These are phyloP conservation scores for Phaonia tiefii DNA, from an alignment of 2,888 invertebrate genomes.

Conservation along the genomic window DNA sequence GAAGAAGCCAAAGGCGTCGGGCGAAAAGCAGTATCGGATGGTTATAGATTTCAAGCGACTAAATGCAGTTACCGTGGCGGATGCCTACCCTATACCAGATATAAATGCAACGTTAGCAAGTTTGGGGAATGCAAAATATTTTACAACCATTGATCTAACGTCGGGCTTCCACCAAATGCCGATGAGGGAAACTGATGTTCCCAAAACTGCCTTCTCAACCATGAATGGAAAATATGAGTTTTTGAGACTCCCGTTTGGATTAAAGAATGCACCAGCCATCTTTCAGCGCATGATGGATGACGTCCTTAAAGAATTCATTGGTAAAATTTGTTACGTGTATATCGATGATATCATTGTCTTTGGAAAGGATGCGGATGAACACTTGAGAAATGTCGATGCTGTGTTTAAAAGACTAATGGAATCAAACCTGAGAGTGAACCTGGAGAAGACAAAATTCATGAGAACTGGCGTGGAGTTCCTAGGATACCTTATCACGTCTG, in stretches of 20 bases:
- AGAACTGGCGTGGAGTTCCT: constrained; percentile 57
- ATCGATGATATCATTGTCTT: constrained; percentile 67
- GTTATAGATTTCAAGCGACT: constrained; percentile 3
- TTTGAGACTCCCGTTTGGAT: constrained; percentile 53
- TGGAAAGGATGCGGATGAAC: background rate
- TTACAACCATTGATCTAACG: constrained; percentile 67
- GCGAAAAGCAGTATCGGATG: constrained; percentile 63
- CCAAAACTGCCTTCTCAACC: background rate
- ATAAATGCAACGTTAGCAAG: constrained; percentile 64
- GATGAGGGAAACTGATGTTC: constrained; percentile 24
- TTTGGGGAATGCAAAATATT: constrained; percentile 64
- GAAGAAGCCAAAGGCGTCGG: constrained; percentile 66
- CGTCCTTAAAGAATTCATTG: background rate
- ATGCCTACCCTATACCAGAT: constrained; percentile 64
- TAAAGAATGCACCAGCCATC: constrained; percentile 58
- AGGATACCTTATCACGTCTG: background rate
- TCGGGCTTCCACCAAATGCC: constrained; percentile 69
- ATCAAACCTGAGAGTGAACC: constrained; percentile 49
- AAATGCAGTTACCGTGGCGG: background rate
- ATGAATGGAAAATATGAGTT: constrained; percentile 50
- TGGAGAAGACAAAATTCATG: constrained; percentile 61
- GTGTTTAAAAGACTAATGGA: background rate
- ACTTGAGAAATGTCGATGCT: background rate
- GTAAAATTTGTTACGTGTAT: constrained; percentile 61
- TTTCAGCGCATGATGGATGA: constrained; percentile 63